Evolutionary conservation across 2,797 vertebrate species (phyloP), one percentile per base, ranked within the genome.

Genomic region (Peromyscus aztecus): DNA sequence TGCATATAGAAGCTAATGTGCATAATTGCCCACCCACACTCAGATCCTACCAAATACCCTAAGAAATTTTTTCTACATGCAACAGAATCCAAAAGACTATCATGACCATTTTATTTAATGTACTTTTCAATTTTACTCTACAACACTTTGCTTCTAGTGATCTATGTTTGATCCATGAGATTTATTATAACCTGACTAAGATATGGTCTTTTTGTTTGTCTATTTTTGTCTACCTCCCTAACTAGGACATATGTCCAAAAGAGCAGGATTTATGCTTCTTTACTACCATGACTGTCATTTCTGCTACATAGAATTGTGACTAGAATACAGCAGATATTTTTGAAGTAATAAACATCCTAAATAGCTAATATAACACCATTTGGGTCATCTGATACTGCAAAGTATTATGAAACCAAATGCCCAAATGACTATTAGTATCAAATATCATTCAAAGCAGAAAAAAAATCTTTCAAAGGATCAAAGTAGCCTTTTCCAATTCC

Each of bases 321-420:
- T 81, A 93, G 0, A 69, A 91, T 86, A 84, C 17, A 78, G 12
- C 37, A 84, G 49, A 37, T 75, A 86, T 69, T 29, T 94, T 84
- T 57, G 31, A 94, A 94, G 55, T 34, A 91, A 89, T 86, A 86
- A 86, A 31, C 4, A 91, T 19, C 73, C 10, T 78, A 94, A 96
- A 95, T 1, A 90, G 9, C 21, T 57, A 6, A 88, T 82, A 24
- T 59, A 75, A 84, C 10, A 88, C 16, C 16, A 46, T 77, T 94
- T 81, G 49, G 4, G 57, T 85, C 55, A 89, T 8, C 24, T 82
- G 14, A 84, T 46, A 63, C 43, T 59, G 89, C 75, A 43, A 91
- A 91, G 43, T 16, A 89, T 37, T 91, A 90, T 65, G 55, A 96
- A 7, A 86, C 12, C 27, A 91, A 95, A 89, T 80, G 49, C 16